Percentiles rank a stretch among this genome's conserved stretches.
These are phyloP conservation scores for Glandiceps talaboti DNA, from an alignment of 53 echinoderm and acorn worm species.

Conservation along the genomic window DNA sequence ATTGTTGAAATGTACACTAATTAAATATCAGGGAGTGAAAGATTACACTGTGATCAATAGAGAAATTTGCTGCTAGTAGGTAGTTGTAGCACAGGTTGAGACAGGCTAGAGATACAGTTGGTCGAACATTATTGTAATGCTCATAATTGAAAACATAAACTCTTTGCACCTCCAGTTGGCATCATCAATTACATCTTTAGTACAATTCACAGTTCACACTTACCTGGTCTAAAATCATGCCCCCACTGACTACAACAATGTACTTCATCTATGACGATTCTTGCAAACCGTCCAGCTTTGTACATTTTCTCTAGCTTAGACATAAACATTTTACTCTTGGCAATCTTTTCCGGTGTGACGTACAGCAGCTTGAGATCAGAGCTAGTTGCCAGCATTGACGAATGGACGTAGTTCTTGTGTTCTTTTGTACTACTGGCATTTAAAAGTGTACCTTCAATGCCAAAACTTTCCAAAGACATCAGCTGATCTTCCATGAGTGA, in stretches of 20 bases:
- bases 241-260: conserved; percentile 99
- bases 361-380: conserved; percentile 70
- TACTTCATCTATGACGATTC: conserved; percentile 94
- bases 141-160: conserved; percentile 85
- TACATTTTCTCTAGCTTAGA: conserved; percentile 74
- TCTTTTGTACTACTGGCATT: conserved; percentile 53
- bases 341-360: conserved; percentile 97
- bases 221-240: conserved; percentile 98
- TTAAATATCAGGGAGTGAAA: too few species aligned
- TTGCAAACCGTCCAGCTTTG: conserved; percentile 35
- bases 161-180: conserved; percentile 98
- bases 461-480: conserved; percentile 49
- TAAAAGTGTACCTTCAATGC: conserved; percentile 42
- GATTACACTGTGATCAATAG: too few species aligned
- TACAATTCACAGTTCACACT: too few species aligned
- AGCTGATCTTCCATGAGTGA: conserved; percentile 93
- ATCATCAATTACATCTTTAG: conserved; percentile 78
- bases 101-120: too few species aligned
- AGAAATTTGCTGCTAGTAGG: too few species aligned
- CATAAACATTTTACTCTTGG: conserved; percentile 97
- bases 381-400: conserved; percentile 46
- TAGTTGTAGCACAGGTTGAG: too few species aligned
- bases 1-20: too few species aligned
- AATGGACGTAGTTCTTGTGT: conserved; percentile 42
- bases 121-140: too few species aligned